These are phyloP conservation scores for Castor canadensis DNA, from an alignment of 2,113 vertebrate species.

Conservation along the genomic window DNA sequence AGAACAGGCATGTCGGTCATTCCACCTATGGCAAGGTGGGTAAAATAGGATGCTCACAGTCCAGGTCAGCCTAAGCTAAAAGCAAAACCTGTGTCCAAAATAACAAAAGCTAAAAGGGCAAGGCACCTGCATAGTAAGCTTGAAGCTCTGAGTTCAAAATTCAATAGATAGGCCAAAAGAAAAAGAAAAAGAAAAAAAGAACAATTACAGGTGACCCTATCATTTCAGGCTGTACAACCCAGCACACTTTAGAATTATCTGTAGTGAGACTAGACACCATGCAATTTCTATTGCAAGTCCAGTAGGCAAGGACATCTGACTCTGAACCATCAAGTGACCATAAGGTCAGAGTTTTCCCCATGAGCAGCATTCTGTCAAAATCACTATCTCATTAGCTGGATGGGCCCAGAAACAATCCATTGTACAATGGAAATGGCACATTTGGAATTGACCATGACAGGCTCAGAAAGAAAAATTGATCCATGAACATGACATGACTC, in stretches of 20 bases:
- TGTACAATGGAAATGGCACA: not conserved
- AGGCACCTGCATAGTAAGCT: no score
- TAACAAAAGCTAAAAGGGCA: no score
- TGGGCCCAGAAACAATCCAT: not conserved
- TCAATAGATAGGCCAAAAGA: no score
- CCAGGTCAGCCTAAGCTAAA: no score
- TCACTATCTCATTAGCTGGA: not conserved
- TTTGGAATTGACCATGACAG: not conserved
- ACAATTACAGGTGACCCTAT: not conserved
- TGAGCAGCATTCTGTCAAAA: not conserved
- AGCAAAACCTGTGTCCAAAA: no score
- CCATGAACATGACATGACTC: accelerated
- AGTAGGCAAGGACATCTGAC: not conserved
- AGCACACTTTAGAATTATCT: not conserved
- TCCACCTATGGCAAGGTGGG: no score
- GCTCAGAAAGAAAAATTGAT: not conserved
- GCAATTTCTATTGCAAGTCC: not conserved
- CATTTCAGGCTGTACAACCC: not conserved
- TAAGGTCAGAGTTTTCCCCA: not conserved
- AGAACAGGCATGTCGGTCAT: not conserved
- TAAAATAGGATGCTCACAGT: no score
- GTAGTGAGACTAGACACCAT: not conserved
- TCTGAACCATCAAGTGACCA: not conserved
- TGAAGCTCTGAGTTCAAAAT: no score
- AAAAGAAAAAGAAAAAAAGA: no score